Evolutionary conservation across 1,140 invertebrate species (phyloP), one percentile per base, ranked within the genome.

Genomic region (Lepidostoma basale): DNA sequence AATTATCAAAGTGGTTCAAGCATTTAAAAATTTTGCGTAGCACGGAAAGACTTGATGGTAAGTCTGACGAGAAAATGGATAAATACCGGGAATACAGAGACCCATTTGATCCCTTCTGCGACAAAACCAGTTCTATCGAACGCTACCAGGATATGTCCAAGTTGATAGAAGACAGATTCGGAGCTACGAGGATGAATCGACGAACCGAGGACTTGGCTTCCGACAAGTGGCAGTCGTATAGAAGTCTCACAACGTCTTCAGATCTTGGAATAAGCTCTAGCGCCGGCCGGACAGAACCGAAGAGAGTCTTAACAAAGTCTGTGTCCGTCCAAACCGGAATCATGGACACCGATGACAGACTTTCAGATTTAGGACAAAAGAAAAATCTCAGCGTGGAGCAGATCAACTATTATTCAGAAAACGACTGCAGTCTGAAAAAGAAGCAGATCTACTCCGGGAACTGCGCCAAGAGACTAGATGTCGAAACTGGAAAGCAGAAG

Each of bases 61-160:
- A 83, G 74, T 0, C 28, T 70, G 77, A 85, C 66, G 78, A 81
- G 12, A 76, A 77, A 62, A 74, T 52, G 69, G 80, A 81, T 28
- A 81, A 79, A 47, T 75, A 76, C 62, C 78, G 74, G 72, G 82
- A 82, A 39, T 76, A 79, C 20, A 80, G 79, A 73, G 82, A 83
- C 74, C 82, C 82, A 1, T 83, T 83, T 59, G 81, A 83, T 76
- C 82, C 81, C 16, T 72, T 77, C 30, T 77, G 75, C 20, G 82
- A 83, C 63, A 83, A 83, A 73, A 80, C 80, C 71, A 81, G 80
- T 67, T 83, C 85, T 30, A 86, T 87, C 72, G 85, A 87, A 70
- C 78, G 85, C 33, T 87, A 86, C 64, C 85, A 85, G 68, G 85
- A 87, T 68, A 86, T 87, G 85, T 84, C 85, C 1, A 87, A 87